These are phyloP conservation scores for Pipra filicauda DNA, from an alignment of 2,113 vertebrate genomes.

Conservation along the genomic window DNA sequence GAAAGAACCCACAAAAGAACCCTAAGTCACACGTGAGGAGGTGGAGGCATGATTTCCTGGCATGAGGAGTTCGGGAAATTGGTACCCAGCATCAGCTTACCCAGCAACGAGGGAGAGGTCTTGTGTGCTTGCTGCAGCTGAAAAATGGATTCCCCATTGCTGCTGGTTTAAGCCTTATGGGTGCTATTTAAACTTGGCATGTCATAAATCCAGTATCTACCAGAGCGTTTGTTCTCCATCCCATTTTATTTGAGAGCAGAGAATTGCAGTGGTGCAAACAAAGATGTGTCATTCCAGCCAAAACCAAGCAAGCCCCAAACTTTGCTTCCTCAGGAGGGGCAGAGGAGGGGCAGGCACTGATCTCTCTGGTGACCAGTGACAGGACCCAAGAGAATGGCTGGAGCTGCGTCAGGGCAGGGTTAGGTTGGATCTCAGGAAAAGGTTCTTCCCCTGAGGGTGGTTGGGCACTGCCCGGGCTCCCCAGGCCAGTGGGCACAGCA, in stretches of 20 bases:
- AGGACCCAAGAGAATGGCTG: too few species aligned
- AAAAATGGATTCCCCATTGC: constrained; percentile 57
- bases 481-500: rapidly evolving
- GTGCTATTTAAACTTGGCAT: constrained; percentile 74
- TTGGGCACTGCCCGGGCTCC: not conserved
- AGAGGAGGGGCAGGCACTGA: not conserved
- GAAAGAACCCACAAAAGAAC: not conserved
- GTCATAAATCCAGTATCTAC: constrained; percentile 67
- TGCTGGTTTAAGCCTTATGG: constrained; percentile 53
- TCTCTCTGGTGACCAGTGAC: not conserved
- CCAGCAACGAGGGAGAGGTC: not conserved
- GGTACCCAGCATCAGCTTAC: not conserved
- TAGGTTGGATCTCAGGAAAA: not conserved
- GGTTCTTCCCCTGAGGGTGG: rapidly evolving
- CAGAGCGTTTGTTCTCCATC: constrained; percentile 34
- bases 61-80: not conserved
- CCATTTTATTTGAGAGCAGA: constrained; percentile 43
- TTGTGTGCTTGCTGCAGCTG: constrained; percentile 10
- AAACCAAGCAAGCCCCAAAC: not conserved
- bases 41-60: not conserved
- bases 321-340: not conserved
- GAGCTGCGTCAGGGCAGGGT: not conserved
- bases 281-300: not conserved
- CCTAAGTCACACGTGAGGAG: not conserved
- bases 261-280: not conserved